phyloP scores from a whole-genome alignment of 2,797 vertebrate species.

The Todus mexicanus region DNA sequence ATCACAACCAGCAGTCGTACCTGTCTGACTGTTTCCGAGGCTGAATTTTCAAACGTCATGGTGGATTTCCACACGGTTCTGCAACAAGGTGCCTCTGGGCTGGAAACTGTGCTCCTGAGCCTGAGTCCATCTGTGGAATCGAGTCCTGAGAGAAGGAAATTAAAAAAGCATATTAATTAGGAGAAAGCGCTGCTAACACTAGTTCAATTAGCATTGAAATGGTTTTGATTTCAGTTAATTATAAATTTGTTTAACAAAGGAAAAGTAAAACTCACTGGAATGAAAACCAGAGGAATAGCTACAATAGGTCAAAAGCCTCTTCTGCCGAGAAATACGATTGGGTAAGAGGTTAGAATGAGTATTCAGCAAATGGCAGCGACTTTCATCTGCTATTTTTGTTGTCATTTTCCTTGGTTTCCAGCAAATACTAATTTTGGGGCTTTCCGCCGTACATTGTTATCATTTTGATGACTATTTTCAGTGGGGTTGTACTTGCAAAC shows the following conservation, averaged over 20 bases:
- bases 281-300: background rate
- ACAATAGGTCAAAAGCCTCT: background rate
- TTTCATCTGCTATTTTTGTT: background rate
- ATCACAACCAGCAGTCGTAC: background rate
- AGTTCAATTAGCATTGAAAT: background rate
- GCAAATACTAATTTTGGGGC: background rate
- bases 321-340: background rate
- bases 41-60: background rate
- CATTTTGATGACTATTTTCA: background rate
- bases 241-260: background rate
- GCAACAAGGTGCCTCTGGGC: background rate
- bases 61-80: background rate
- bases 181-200: fast-evolving
- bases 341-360: background rate
- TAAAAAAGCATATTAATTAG: background rate
- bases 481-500: background rate
- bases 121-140: background rate
- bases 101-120: background rate
- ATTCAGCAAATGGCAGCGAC: background rate
- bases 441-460: background rate
- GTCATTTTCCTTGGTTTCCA: background rate
- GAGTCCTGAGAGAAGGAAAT: background rate
- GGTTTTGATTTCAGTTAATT: background rate
- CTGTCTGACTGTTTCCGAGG: background rate
- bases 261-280: background rate